Base-by-base conservation (phyloP, 2,113 vertebrate species). In the Anser brachyrhynchus region DNA sequence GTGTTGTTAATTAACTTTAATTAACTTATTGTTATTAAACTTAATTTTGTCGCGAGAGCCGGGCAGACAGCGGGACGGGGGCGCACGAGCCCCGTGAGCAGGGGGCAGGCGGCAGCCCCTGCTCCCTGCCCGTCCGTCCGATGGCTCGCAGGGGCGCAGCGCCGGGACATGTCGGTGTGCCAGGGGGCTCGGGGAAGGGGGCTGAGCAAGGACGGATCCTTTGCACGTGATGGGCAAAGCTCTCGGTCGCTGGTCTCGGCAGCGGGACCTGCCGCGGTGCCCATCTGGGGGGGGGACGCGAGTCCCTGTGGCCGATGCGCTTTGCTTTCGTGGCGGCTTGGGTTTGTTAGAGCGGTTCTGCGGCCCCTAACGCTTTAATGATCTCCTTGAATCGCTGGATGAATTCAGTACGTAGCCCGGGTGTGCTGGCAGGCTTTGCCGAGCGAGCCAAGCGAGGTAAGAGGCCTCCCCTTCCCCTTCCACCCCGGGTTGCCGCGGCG, bases 401-500 rank as follows among this genome's bases (percentile, higher is more conserved):
- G 26, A 44, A 21, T 33, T 82, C 26, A 7, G 6, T 37, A 8
- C 51, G 54, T 2, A 12, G 55, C 57, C 17, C 21, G 2, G 1
- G 3, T 4, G 61, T 18, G 7, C 28, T 20, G 70, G 29, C 28
- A 8, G 22, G 1, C n/a, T 1, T 51, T 87, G 39, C 75, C 22
- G 1, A 1, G 0, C 11, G 57, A 71, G 7, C 59, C 15, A 15
- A 33, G 59, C 35, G 33, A 46, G 33, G 33, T 58, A 26, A 28
- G 14, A 19, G n/a, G 17, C 35, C 55, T 61, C 61, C 51, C 26
- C 2, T 5, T 33, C 58, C 33, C 46, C 49, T 52, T 22, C 26
- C 2, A 11, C 69, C 6, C 31, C 1, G 0, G 4, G n/a, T 37
- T 52, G 29, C 64, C 31, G 35, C 4, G 0, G 5, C 10, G n/a